phyloP scores from a whole-genome alignment of 2,888 invertebrate genomes.

The Leucophenga maculata region DNA sequence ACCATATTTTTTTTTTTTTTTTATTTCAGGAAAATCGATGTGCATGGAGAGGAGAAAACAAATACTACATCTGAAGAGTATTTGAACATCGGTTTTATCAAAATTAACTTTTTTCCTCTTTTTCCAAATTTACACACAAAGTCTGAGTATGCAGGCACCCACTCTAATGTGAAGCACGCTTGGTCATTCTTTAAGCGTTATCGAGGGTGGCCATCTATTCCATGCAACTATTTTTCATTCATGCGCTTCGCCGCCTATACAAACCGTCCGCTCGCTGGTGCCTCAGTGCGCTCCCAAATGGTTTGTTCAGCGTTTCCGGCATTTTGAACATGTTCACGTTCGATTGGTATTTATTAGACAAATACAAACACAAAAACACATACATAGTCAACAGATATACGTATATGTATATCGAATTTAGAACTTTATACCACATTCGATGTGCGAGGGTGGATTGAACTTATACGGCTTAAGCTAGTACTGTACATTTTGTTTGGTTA shows the following conservation, averaged over 20 bases:
- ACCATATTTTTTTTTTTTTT: too few relatives aligned
- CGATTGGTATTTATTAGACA: conserved; percentile 8
- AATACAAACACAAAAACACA: background rate
- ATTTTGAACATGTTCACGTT: conserved; percentile 13
- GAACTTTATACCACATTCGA: too few relatives aligned
- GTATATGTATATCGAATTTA: background rate
- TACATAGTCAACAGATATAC: background rate
- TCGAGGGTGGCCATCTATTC: background rate
- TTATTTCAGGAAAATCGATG: too few relatives aligned
- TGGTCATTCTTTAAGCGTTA: background rate
- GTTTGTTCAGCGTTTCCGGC: background rate
- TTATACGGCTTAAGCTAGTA: too few relatives aligned
- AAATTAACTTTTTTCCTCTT: background rate
- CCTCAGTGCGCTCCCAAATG: background rate
- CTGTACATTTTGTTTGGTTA: too few relatives aligned
- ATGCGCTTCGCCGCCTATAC: background rate
- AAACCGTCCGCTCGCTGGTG: background rate
- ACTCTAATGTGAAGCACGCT: background rate
- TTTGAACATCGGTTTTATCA: too few relatives aligned
- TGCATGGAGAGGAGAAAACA: too few relatives aligned
- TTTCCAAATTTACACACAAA: background rate
- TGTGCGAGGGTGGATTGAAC: too few relatives aligned
- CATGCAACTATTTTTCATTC: background rate
- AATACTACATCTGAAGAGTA: too few relatives aligned
- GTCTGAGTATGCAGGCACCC: too few relatives aligned